phyloP scores from a whole-genome alignment of 1,140 invertebrate genomes.

The Drosophila littoralis region DNA sequence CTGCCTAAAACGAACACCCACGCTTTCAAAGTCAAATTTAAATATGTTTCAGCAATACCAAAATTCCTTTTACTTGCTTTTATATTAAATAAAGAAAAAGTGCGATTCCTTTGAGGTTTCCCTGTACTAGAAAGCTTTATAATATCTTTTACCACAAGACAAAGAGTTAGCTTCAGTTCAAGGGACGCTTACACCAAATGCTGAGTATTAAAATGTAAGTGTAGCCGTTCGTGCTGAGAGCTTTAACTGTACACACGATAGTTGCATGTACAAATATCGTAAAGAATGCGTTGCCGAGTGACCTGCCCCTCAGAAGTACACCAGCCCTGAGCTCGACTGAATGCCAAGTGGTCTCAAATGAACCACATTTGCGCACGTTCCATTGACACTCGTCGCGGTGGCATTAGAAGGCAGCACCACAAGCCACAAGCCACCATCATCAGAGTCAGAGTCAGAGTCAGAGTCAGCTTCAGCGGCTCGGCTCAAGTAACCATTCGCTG shows the following conservation, averaged over 20 bases:
- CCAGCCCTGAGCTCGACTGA: slow-evolving; percentile 41
- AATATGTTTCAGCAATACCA: neutral
- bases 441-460: no score
- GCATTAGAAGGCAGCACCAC: slow-evolving; percentile 46
- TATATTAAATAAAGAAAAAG: no score
- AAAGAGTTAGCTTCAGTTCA: no score
- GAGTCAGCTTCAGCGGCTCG: neutral
- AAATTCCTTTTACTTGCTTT: neutral
- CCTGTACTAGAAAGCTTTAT: no score
- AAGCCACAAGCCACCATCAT: neutral
- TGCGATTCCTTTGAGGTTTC: no score
- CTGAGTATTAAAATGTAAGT: no score
- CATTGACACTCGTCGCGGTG: slow-evolving; percentile 42
- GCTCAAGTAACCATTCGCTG: slow-evolving; percentile 29
- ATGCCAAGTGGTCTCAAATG: slow-evolving; percentile 41
- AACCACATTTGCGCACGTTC: slow-evolving; percentile 43
- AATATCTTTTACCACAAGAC: no score
- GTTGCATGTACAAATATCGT: neutral
- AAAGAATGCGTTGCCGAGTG: slow-evolving; percentile 17
- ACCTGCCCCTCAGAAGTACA: slow-evolving; percentile 34
- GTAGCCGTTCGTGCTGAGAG: neutral
- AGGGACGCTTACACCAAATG: no score
- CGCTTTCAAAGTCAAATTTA: no score
- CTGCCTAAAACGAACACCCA: neutral
- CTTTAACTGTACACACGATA: neutral